These are phyloP conservation scores for Tringa solitaria DNA, from an alignment of 2,113 vertebrate species.

Conservation along the genomic window DNA sequence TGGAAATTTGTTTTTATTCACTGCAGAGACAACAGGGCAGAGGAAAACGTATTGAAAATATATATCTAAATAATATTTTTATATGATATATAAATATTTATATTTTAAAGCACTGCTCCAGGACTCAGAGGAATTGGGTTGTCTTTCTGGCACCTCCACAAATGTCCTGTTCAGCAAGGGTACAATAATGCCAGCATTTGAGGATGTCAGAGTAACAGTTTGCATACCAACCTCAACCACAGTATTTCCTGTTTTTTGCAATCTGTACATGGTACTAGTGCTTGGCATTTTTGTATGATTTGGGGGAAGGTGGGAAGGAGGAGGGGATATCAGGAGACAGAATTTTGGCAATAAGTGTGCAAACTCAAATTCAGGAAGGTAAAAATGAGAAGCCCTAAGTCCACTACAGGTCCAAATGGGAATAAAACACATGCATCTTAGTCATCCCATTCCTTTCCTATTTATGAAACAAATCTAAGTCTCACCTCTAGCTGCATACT, in stretches of 20 bases:
- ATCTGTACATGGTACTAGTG: not conserved
- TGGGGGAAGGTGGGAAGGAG: not conserved
- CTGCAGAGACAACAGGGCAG: not conserved
- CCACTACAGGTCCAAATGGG: not conserved
- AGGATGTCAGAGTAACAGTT: not conserved
- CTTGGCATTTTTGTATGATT: not conserved
- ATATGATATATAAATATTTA: not conserved
- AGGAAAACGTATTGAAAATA: not conserved
- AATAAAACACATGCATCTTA: not conserved
- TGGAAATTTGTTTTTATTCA: not conserved
- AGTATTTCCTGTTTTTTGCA: not conserved
- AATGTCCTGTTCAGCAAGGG: not conserved
- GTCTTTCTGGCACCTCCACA: not conserved
- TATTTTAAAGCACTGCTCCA: not conserved
- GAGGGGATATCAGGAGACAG: not conserved
- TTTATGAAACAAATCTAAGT: constrained; percentile 8
- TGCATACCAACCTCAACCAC: not conserved
- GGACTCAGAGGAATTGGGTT: not conserved
- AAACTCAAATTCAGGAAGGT: not conserved
- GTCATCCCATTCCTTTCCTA: not conserved
- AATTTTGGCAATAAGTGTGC: not conserved
- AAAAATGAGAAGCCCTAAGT: not conserved
- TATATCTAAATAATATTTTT: not conserved
- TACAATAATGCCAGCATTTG: not conserved
- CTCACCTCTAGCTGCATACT: not conserved